Conservation (phyloP, 2,113 vertebrate genomes). For the Pangasianodon hypophthalmus region DNA sequence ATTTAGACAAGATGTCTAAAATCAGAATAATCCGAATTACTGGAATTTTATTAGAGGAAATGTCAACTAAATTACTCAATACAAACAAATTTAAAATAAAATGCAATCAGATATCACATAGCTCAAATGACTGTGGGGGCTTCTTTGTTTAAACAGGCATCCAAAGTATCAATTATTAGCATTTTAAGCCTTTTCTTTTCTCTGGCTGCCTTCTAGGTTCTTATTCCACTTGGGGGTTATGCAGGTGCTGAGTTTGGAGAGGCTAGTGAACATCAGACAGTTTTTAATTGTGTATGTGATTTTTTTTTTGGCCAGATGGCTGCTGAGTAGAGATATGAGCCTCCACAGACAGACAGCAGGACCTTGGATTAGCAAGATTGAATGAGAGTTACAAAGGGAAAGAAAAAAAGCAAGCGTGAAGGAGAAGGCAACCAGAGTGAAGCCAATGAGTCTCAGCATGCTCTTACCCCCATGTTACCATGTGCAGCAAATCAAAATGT, state of each 20-base stretch:
- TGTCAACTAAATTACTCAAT: background rate
- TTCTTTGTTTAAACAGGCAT: background rate
- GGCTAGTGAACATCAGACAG: slow-evolving; percentile 38
- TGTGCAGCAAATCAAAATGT: slow-evolving; percentile 2
- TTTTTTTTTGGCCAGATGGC: slow-evolving; percentile 51
- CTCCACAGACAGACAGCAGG: slow-evolving; percentile 38
- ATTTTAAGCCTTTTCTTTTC: background rate
- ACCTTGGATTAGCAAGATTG: slow-evolving; percentile 46
- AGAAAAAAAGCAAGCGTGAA: slow-evolving; percentile 27
- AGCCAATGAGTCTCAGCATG: slow-evolving; percentile 23
- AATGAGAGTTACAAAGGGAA: slow-evolving; percentile 20
- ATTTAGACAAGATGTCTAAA: background rate
- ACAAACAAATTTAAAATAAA: background rate
- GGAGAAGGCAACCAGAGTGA: slow-evolving; percentile 20
- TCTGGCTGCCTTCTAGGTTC: background rate
- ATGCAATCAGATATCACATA: background rate
- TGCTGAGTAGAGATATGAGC: slow-evolving; percentile 43
- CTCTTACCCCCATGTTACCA: background rate
- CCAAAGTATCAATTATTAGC: background rate
- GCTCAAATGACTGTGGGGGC: background rate
- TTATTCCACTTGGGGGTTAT: slow-evolving; percentile 18
- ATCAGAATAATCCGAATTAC: background rate
- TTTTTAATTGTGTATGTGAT: slow-evolving; percentile 3
- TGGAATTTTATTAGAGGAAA: background rate
- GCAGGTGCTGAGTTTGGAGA: slow-evolving; percentile 36